These are phyloP conservation scores for Acanthopleura granulata DNA, from an alignment of 2,888 invertebrate species.

Conservation along the genomic window DNA sequence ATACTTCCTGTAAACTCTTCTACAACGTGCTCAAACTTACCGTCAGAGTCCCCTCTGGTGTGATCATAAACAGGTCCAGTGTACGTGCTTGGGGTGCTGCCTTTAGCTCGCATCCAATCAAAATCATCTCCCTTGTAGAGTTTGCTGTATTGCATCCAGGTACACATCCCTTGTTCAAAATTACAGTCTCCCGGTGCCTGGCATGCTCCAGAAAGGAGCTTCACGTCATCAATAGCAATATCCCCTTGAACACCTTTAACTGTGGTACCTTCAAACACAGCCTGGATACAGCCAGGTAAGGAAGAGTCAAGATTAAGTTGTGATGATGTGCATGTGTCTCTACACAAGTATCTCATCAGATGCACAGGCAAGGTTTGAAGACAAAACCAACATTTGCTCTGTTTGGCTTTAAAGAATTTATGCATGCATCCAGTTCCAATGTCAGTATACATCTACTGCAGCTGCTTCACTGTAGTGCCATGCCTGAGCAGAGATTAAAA, in stretches of 20 bases:
- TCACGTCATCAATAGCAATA: conserved; percentile 65
- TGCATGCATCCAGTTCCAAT: no score
- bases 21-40: conserved; percentile 30
- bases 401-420: no score
- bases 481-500: no score
- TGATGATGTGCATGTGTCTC: no score
- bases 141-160: conserved; percentile 44
- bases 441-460: no score
- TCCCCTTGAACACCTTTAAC: conserved; percentile 57
- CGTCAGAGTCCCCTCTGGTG: conserved; percentile 47
- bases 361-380: no score
- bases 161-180: conserved; percentile 55
- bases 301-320: no score
- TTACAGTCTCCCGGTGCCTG: conserved; percentile 46
- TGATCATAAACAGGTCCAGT: conserved; percentile 61
- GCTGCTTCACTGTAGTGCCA: no score
- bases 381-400: no score
- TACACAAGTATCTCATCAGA: no score
- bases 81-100: conserved; percentile 47
- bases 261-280: conserved; percentile 55
- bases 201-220: conserved; percentile 53
- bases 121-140: conserved; percentile 48
- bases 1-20: no score
- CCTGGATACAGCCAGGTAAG: conserved; percentile 40
- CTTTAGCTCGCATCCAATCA: conserved; percentile 52